A percentile compares a stretch with the other conserved stretches of the same genome.
These are phyloP conservation scores for Agrilus biguttatus DNA, from an alignment of 2,888 invertebrate genomes.

Conservation along the genomic window DNA sequence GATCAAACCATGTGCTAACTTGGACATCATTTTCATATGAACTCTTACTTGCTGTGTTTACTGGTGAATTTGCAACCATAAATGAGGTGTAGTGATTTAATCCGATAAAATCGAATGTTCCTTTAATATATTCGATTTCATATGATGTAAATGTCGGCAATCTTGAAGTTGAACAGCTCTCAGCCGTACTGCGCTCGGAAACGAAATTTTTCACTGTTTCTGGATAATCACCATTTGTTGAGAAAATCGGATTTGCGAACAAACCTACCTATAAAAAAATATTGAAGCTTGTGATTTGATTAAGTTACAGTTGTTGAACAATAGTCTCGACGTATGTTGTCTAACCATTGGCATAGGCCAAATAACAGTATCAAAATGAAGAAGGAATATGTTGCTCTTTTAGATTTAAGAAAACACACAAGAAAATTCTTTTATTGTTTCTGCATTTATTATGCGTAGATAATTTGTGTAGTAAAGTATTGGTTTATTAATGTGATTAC, in stretches of 20 bases:
- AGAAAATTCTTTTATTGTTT: too few species aligned
- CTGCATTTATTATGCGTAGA: too few species aligned
- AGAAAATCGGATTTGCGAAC: constrained; percentile 34
- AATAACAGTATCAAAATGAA: too few species aligned
- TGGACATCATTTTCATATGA: constrained; percentile 22
- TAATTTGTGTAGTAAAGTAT: too few species aligned
- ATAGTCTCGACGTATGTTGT: too few species aligned
- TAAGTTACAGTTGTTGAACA: too few species aligned
- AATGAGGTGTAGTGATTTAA: constrained; percentile 34
- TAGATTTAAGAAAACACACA: too few species aligned
- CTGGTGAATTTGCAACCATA: constrained; percentile 3
- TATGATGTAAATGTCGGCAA: constrained; percentile 39
- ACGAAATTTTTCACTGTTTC: constrained; percentile 37
- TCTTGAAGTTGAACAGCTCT: constrained; percentile 40
- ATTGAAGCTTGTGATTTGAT: too few species aligned
- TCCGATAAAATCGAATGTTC: constrained; percentile 36
- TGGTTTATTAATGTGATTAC: too few species aligned
- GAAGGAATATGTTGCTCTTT: too few species aligned
- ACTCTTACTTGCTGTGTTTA: not conserved
- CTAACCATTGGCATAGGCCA: too few species aligned
- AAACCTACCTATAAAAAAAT: too few species aligned
- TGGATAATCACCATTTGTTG: constrained; percentile 42
- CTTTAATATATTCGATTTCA: constrained; percentile 29
- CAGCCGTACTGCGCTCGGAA: constrained; percentile 36
- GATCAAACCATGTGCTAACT: constrained; percentile 27